Percentiles rank a stretch among this genome's conserved stretches.
Conservation (phyloP, 1,140 invertebrate genomes). For the Pogonognathellus flavescens region DNA sequence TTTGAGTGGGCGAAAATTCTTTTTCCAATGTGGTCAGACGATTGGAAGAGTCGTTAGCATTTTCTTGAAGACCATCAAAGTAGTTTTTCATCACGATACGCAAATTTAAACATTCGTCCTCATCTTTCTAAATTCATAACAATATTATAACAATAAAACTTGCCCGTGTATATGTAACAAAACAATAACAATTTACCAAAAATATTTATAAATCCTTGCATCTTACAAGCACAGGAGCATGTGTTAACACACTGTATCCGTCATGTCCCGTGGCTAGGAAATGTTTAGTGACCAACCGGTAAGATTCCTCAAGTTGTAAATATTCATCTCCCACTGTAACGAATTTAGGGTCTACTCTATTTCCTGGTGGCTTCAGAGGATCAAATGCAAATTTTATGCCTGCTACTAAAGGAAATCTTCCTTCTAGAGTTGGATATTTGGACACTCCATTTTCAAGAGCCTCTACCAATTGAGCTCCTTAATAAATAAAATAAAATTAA, state of each 20-base stretch:
- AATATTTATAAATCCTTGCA: not conserved
- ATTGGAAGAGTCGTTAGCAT: conserved; percentile 81
- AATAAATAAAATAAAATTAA: too few species aligned
- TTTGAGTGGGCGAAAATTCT: conserved; percentile 75
- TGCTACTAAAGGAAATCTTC: conserved; percentile 84
- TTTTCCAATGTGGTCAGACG: conserved; percentile 78
- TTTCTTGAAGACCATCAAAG: conserved; percentile 84
- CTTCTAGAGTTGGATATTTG: conserved; percentile 84
- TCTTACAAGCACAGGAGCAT: conserved; percentile 79
- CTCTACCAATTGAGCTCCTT: conserved; percentile 78
- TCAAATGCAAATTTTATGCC: conserved; percentile 89
- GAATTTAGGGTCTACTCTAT: conserved; percentile 79
- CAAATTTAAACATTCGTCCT: conserved; percentile 86
- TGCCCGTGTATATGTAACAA: too few species aligned
- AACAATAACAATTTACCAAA: too few species aligned
- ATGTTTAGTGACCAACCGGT: conserved; percentile 85
- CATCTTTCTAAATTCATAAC: conserved; percentile 84
- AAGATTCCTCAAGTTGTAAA: conserved; percentile 79
- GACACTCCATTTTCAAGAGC: conserved; percentile 86
- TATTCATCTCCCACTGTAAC: conserved; percentile 89
- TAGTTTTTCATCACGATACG: conserved; percentile 88
- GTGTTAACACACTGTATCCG: conserved; percentile 84
- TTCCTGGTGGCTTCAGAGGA: conserved; percentile 73
- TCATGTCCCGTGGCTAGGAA: conserved; percentile 85
- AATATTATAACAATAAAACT: too few species aligned